Percentiles rank a stretch among this genome's conserved stretches.
These are phyloP conservation scores for Eurytoma adleriae DNA, from an alignment of 2,888 invertebrate species.

Conservation along the genomic window DNA sequence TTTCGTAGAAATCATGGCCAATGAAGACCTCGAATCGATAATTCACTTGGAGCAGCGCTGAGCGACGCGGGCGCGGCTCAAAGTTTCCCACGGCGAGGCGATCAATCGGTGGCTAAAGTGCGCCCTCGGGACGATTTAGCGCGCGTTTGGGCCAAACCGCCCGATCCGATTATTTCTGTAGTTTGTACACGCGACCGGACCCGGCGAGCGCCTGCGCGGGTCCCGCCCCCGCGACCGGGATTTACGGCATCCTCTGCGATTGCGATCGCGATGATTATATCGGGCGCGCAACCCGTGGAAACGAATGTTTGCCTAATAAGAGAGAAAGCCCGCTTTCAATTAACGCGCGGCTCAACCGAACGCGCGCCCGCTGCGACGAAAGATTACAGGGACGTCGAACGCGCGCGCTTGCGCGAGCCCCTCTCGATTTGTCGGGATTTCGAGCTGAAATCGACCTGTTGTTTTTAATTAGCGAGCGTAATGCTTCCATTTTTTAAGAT, in stretches of 20 bases:
- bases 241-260: not conserved
- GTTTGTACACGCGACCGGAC: slow-evolving; percentile 27
- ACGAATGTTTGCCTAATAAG: slow-evolving; percentile 53
- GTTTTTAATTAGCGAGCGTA: too few species aligned
- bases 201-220: not conserved
- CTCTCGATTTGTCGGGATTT: too few species aligned
- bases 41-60: not conserved
- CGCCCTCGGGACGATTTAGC: slow-evolving; percentile 11
- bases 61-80: not conserved
- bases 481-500: too few species aligned
- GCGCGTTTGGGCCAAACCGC: slow-evolving; percentile 21
- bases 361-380: not conserved
- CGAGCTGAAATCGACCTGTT: too few species aligned
- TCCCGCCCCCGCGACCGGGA: not conserved
- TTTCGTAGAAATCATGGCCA: too few species aligned
- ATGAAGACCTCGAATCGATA: not conserved
- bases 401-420: not conserved
- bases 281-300: slow-evolving; percentile 17
- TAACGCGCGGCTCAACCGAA: slow-evolving; percentile 25
- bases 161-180: slow-evolving; percentile 48
- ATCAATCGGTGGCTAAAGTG: not conserved
- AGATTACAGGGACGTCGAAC: slow-evolving; percentile 1
- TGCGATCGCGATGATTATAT: slow-evolving; percentile 35
- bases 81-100: not conserved
- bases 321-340: slow-evolving; percentile 45